Evolutionary conservation across 2,888 invertebrate species (phyloP).

Genomic region (Bruchidius siliquastri): DNA sequence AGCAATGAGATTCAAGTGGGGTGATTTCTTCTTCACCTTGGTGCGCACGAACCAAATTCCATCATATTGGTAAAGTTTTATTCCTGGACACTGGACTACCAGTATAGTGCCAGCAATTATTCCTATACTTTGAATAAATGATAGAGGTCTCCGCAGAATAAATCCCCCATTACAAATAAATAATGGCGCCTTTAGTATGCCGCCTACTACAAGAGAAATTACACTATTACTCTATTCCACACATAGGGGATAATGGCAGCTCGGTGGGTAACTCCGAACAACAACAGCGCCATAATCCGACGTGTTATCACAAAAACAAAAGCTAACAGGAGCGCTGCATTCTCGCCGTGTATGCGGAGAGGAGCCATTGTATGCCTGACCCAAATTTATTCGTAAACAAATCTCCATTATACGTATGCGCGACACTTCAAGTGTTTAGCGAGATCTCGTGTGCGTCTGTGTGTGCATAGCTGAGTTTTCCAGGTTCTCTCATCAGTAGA

Average conservation of each 20-base stretch:
- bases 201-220: neutral
- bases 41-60: no score
- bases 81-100: no score
- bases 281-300: neutral
- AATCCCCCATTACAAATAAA: neutral
- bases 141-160: neutral
- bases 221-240: neutral
- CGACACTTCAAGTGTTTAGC: neutral
- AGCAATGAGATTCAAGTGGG: no score
- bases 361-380: neutral
- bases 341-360: neutral
- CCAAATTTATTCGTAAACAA: neutral
- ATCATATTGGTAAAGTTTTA: no score
- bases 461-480: neutral
- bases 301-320: neutral
- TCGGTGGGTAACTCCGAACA: neutral
- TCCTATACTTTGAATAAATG: neutral
- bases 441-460: neutral
- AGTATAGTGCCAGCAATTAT: no score
- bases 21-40: no score
- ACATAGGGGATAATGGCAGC: neutral
- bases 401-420: neutral
- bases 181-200: neutral
- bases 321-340: neutral
- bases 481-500: neutral